phyloP scores from a whole-genome alignment of 2,113 vertebrate genomes.

The Pangasianodon gigas region DNA sequence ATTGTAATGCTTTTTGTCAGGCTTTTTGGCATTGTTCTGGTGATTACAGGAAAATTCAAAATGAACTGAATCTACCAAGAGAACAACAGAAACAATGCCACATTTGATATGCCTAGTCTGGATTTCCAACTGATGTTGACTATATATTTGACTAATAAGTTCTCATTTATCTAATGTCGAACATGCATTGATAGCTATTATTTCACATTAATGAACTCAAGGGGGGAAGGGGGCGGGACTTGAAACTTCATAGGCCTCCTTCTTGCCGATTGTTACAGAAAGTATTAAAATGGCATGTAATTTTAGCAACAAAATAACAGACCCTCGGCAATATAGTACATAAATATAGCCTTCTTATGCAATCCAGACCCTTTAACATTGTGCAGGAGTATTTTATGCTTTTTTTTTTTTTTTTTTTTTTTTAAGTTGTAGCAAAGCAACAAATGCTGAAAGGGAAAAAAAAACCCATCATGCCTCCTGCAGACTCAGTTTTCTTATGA shows the following conservation, averaged over 20 bases:
- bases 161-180: neutral
- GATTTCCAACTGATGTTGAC: neutral
- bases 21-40: neutral
- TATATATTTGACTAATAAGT: neutral
- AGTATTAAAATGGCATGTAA: constrained; percentile 24
- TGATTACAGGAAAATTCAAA: neutral
- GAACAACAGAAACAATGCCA: neutral
- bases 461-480: neutral
- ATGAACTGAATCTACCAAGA: neutral
- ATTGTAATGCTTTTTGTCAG: neutral
- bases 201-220: neutral
- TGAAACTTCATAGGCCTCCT: constrained; percentile 1
- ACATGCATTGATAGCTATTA: neutral
- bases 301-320: constrained; percentile 1
- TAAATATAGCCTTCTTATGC: constrained; percentile 16
- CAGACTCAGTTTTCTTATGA: constrained; percentile 21
- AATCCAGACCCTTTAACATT: constrained; percentile 25
- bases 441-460: constrained; percentile 13
- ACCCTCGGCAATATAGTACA: neutral
- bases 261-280: neutral
- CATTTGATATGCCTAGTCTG: neutral
- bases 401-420: neutral
- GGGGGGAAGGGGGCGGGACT: neutral
- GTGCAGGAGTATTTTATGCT: constrained; percentile 26
- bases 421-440: constrained; percentile 6